A percentile compares a stretch with the other conserved stretches of the same genome.
phyloP scores from a whole-genome alignment of 30 jellyfish, hydroid and myxozoan genomes.

The Hydractinia echinata region DNA sequence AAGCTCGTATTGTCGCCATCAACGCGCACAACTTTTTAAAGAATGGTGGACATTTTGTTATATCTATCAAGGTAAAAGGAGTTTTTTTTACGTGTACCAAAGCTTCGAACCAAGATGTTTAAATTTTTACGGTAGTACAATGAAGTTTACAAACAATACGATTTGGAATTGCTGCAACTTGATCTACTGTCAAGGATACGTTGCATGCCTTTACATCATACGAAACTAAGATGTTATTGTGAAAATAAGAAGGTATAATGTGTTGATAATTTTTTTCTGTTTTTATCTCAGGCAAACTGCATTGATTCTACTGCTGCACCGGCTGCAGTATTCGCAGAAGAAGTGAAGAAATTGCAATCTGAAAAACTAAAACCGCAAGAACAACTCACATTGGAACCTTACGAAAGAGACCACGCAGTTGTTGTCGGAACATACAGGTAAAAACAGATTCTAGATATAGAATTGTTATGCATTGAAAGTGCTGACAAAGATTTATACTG shows the following conservation, averaged over 20 bases:
- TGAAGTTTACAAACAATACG: too few relatives aligned
- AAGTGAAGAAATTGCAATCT: conserved; percentile 85
- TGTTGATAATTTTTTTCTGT: background rate
- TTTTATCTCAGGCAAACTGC: conserved; percentile 88
- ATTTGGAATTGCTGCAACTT: too few relatives aligned
- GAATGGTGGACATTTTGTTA: conserved; percentile 96
- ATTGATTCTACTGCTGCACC: conserved; percentile 99
- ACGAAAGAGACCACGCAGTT: conserved; percentile 99
- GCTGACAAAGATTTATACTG: background rate
- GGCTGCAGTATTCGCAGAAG: conserved; percentile 99
- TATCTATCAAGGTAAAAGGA: conserved; percentile 83
- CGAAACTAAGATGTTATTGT: background rate
- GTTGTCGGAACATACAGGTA: conserved; percentile 99
- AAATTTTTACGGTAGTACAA: too few relatives aligned
- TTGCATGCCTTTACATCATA: too few relatives aligned
- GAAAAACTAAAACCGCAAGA: conserved; percentile 99
- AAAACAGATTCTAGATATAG: background rate
- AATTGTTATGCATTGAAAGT: background rate
- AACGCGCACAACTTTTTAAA: conserved; percentile 93
- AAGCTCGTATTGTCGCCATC: conserved; percentile 98
- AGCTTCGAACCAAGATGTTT: too few relatives aligned
- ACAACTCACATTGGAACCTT: conserved; percentile 98
- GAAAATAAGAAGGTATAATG: background rate
- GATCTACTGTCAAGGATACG: too few relatives aligned
- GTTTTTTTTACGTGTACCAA: background rate